Percentiles rank a stretch among this genome's conserved stretches.
These are phyloP conservation scores for Vultur gryphus DNA, from an alignment of 2,797 vertebrate species.

Conservation along the genomic window DNA sequence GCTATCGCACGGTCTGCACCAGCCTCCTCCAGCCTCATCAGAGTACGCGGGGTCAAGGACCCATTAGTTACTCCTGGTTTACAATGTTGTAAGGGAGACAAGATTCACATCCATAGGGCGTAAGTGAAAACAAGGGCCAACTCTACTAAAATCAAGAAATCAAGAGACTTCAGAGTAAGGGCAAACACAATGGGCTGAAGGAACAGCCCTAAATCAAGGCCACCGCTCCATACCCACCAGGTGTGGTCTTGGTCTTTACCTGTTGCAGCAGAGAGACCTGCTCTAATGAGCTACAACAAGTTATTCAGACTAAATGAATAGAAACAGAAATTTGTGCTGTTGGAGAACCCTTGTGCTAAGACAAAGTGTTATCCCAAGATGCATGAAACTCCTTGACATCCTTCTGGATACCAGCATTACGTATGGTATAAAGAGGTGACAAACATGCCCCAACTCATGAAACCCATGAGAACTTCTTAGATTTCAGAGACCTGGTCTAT, in stretches of 20 bases:
- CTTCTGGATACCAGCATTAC: background rate
- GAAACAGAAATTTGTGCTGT: too few relatives aligned
- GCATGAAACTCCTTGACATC: background rate
- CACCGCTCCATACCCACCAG: background rate
- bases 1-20: fast-evolving
- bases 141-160: background rate
- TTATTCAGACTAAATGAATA: background rate
- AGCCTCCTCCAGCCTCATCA: too few relatives aligned
- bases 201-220: background rate
- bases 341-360: background rate
- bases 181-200: background rate
- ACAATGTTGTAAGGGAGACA: background rate
- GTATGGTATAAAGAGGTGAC: background rate
- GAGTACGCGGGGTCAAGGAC: fast-evolving
- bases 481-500: background rate
- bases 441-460: background rate
- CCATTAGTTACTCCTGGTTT: background rate
- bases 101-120: background rate
- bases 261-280: background rate
- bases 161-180: background rate
- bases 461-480: background rate
- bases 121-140: background rate
- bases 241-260: background rate
- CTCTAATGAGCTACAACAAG: background rate
- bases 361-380: background rate